Percentiles rank a stretch among this genome's conserved stretches.
Evolutionary conservation across 1,140 invertebrate species (phyloP).

Genomic region (Himalopsyche phryganea): DNA sequence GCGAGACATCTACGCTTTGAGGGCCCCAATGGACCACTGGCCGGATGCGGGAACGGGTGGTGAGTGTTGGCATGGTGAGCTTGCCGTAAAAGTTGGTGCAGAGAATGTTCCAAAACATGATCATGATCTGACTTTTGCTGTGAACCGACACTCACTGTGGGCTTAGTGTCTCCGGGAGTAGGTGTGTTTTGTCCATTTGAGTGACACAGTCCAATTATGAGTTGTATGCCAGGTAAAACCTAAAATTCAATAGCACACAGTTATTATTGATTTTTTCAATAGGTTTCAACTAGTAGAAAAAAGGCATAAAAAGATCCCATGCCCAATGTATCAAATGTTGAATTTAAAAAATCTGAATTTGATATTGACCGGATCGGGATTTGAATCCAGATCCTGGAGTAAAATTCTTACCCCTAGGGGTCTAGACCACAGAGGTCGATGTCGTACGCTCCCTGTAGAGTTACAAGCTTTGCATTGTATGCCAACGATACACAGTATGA

Average conservation of each 20-base stretch:
- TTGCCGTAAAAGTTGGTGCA: constrained; percentile 89
- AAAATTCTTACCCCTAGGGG: no score
- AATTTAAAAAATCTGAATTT: no score
- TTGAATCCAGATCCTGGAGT: no score
- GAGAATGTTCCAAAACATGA: constrained; percentile 92
- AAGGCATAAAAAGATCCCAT: no score
- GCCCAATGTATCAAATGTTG: no score
- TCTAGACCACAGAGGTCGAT: no score
- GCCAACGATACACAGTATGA: no score
- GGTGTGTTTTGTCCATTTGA: constrained; percentile 59
- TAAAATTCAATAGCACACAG: constrained; percentile 41
- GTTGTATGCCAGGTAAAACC: constrained; percentile 89
- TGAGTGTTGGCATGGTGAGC: constrained; percentile 90
- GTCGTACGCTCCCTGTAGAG: no score
- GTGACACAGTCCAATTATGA: constrained; percentile 76
- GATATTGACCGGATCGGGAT: no score
- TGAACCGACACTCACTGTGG: constrained; percentile 54
- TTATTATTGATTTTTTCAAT: no score
- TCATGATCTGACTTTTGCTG: constrained; percentile 78
- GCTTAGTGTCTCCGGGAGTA: constrained; percentile 3
- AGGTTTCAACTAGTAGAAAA: no score
- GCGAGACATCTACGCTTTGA: constrained; percentile 85
- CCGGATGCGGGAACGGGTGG: constrained; percentile 91
- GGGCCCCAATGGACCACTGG: constrained; percentile 85
- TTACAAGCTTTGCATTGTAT: no score